Percentiles rank a stretch among this genome's conserved stretches.
These are phyloP conservation scores for Polia nebulosa DNA, from an alignment of 2,888 invertebrate genomes.

Conservation along the genomic window DNA sequence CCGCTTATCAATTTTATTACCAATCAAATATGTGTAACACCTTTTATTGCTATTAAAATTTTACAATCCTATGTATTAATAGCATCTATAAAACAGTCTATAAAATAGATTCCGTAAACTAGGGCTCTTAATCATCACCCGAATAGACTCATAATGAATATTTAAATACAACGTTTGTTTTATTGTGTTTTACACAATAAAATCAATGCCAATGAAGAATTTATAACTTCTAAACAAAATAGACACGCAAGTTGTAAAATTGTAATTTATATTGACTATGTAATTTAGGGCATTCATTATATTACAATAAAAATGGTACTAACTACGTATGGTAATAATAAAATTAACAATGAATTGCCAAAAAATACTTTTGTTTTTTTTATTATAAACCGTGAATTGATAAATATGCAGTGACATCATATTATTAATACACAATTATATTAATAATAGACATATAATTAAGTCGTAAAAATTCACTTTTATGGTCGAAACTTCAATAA, in stretches of 20 bases:
- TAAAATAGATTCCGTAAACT: constrained; percentile 23
- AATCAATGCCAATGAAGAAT: constrained; percentile 22
- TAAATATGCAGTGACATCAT: constrained; percentile 15
- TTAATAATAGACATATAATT: constrained; percentile 31
- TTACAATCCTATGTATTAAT: constrained; percentile 26
- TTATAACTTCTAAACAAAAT: constrained; percentile 40
- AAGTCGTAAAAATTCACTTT: constrained; percentile 41
- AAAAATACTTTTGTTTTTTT: constrained; percentile 24
- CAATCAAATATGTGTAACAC: constrained; percentile 17
- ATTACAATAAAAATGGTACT: constrained; percentile 18
- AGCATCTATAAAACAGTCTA: constrained; percentile 29
- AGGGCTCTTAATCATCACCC: constrained; percentile 15
- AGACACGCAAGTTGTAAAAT: constrained; percentile 23
- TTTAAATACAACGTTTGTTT: constrained; percentile 9
- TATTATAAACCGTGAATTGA: constrained; percentile 4
- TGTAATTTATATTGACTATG: constrained; percentile 25
- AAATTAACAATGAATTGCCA: background rate
- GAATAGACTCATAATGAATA: constrained; percentile 28
- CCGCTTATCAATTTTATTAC: constrained; percentile 26
- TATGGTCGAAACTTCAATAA: constrained; percentile 30
- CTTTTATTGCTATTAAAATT: constrained; percentile 30
- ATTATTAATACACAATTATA: constrained; percentile 9
- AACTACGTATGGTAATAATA: constrained; percentile 5
- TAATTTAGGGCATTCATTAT: constrained; percentile 19
- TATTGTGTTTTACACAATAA: constrained; percentile 23